Evolutionary conservation across 2,113 vertebrate genomes (phyloP).

Genomic region (Nerophis ophidion): DNA sequence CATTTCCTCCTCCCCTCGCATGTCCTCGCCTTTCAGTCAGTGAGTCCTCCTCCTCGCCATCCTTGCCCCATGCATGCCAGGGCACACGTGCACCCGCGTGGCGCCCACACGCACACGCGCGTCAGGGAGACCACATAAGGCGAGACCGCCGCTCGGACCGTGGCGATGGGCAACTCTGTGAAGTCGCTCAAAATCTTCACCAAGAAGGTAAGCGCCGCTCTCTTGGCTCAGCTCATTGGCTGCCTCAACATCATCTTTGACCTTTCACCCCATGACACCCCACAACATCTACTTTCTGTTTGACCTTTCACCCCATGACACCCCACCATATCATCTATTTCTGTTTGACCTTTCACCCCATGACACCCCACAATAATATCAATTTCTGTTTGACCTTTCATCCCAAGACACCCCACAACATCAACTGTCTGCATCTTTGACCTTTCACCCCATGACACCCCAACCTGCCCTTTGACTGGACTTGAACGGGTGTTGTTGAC

Average conservation of each 20-base stretch:
- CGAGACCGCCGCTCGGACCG: slow-evolving; percentile 34
- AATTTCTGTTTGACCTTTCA: no score
- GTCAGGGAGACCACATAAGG: slow-evolving; percentile 56
- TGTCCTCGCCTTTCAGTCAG: slow-evolving; percentile 72
- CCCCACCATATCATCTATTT: no score
- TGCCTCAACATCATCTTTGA: slow-evolving; percentile 16
- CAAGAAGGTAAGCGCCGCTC: slow-evolving; percentile 86
- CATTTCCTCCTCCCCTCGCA: slow-evolving; percentile 64
- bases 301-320: neutral
- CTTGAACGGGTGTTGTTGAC: neutral
- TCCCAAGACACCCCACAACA: no score
- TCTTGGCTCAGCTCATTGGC: slow-evolving; percentile 8
- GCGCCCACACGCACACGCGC: slow-evolving; percentile 30
- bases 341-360: no score
- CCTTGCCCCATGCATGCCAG: slow-evolving; percentile 65
- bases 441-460: neutral
- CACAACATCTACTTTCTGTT: slow-evolving; percentile 19
- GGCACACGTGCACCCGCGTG: slow-evolving; percentile 54
- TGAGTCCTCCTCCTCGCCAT: slow-evolving; percentile 63
- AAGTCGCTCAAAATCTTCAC: slow-evolving; percentile 93
- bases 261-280: neutral
- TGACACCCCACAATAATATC: no score
- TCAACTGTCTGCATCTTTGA: no score
- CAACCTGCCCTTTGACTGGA: neutral
- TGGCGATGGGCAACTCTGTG: slow-evolving; percentile 96